Conservation (phyloP, 2,113 vertebrate species). For the Strigops habroptila region DNA sequence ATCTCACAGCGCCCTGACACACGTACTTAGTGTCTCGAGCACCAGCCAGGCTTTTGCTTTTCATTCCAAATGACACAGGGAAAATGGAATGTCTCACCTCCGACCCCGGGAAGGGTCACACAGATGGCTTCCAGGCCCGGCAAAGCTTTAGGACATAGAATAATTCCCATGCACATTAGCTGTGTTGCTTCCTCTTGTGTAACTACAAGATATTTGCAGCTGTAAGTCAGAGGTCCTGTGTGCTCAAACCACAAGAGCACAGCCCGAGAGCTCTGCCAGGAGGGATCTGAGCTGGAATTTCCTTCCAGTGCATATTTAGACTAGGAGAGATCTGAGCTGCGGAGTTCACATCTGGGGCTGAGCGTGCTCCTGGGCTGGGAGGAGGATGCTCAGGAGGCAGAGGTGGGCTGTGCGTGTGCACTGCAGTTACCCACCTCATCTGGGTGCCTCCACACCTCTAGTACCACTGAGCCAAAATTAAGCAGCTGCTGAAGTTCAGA, state of each 20-base stretch:
- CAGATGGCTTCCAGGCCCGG: constrained; percentile 27
- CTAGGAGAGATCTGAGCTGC: not conserved
- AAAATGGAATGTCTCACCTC: constrained; percentile 36
- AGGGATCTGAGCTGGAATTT: constrained; percentile 33
- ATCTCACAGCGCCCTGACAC: not conserved
- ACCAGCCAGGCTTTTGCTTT: not conserved
- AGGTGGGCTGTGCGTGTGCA: not conserved
- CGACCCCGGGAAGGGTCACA: not conserved
- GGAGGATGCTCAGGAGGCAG: not conserved
- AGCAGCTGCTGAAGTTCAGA: not conserved
- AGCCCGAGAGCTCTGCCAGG: not conserved
- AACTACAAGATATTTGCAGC: not conserved
- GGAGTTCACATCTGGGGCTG: not conserved
- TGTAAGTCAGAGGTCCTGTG: not conserved
- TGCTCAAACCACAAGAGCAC: not conserved
- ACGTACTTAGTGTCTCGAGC: rapidly evolving
- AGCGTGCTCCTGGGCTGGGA: not conserved
- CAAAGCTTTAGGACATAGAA: not conserved
- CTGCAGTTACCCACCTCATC: no score
- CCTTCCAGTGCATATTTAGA: not conserved
- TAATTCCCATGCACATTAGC: constrained; percentile 19
- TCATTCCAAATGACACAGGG: not conserved
- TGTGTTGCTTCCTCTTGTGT: constrained; percentile 5
- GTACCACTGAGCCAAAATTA: not conserved
- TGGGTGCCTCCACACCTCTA: not conserved